These are phyloP conservation scores for Nannoperca australis DNA, from an alignment of 2,797 vertebrate genomes.

Conservation along the genomic window DNA sequence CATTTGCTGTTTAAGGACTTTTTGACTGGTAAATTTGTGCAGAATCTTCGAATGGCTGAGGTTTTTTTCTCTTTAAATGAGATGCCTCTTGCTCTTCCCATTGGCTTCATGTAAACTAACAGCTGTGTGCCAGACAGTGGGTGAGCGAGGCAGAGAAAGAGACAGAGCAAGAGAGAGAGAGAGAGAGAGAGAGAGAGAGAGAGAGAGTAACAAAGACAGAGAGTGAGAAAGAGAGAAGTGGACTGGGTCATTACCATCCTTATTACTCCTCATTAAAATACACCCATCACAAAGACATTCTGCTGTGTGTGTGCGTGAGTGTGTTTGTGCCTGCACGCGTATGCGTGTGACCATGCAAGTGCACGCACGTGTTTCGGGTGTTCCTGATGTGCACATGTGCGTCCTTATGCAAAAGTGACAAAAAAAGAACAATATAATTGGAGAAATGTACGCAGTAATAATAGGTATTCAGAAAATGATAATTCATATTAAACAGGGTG, in stretches of 20 bases:
- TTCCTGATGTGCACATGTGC: slow-evolving; percentile 70
- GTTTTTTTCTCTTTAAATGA: slow-evolving; percentile 54
- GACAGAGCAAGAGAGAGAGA: slow-evolving; percentile 29
- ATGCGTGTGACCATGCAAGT: slow-evolving; percentile 55
- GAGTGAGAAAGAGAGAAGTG: slow-evolving; percentile 70
- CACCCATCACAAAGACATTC: slow-evolving; percentile 81
- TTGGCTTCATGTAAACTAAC: slow-evolving; percentile 63
- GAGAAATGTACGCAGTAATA: slow-evolving; percentile 98
- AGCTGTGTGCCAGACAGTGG: slow-evolving; percentile 58
- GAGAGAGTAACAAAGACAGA: slow-evolving; percentile 31
- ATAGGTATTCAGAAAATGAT: slow-evolving; percentile 98
- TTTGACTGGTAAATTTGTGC: slow-evolving; percentile 66
- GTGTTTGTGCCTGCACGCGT: slow-evolving; percentile 18
- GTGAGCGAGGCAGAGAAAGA: slow-evolving; percentile 43
- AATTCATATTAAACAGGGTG: slow-evolving; percentile 99
- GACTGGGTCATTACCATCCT: slow-evolving; percentile 86
- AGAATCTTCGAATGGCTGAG: slow-evolving; percentile 59
- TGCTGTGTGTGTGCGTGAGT: slow-evolving; percentile 33
- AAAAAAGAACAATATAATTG: slow-evolving; percentile 98
- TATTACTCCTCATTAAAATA: slow-evolving; percentile 89
- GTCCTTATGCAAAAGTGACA: slow-evolving; percentile 85
- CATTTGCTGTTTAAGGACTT: slow-evolving; percentile 72
- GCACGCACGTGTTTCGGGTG: slow-evolving; percentile 51
- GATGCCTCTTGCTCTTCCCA: slow-evolving; percentile 50
- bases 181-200: slow-evolving; percentile 33